Evolutionary conservation across 2,113 vertebrate species (phyloP), one percentile per base, ranked within the genome.

Genomic region (Apeltes quadracus): DNA sequence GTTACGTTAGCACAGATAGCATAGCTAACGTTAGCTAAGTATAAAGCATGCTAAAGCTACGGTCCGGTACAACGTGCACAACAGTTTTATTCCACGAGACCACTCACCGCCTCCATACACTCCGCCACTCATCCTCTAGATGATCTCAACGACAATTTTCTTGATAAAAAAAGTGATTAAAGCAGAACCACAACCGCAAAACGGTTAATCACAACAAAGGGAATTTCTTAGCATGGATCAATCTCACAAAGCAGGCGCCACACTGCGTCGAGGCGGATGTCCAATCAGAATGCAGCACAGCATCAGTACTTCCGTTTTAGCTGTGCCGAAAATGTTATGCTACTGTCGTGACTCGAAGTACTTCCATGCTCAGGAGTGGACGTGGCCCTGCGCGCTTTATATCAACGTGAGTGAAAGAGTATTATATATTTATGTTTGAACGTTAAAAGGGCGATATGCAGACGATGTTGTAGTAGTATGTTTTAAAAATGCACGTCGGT

Each of bases 31-130:
- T 29, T 29, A 36, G 68, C 81, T 61, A 75, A 61, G 65, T 44
- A 54, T 15, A 61, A 57, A 53, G 58, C 64, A 64, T 32, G 75
- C 72, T 84, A 87, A 79, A 12, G 86, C 72, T 82, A 72, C 56
- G 76, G 27, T 57, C 20, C 46, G 41, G 32, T 7, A 79, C 50
- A 92, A 88, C 86, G 91, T 89, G 89, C 75, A 72, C 59, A 20
- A 38, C 67, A 32, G 22, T 87, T 69, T 78, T 25, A 71, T 62
- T 71, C 46, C 15, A 50, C 7, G 4, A 75, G 55, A 76, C n/a
- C 54, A 89, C 94, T 94, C 87, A 95, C 94, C 94, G 38, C 94
- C 94, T 67, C 94, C 94, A 51, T 95, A 95, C 64, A 95, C 94
- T 75, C 94, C 94, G 48, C 94, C 94, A 54, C 94, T 95, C 94